A percentile compares a stretch with the other conserved stretches of the same genome.
These are phyloP conservation scores for Trachelus troglodyta DNA, from an alignment of 2,888 invertebrate species.

Conservation along the genomic window DNA sequence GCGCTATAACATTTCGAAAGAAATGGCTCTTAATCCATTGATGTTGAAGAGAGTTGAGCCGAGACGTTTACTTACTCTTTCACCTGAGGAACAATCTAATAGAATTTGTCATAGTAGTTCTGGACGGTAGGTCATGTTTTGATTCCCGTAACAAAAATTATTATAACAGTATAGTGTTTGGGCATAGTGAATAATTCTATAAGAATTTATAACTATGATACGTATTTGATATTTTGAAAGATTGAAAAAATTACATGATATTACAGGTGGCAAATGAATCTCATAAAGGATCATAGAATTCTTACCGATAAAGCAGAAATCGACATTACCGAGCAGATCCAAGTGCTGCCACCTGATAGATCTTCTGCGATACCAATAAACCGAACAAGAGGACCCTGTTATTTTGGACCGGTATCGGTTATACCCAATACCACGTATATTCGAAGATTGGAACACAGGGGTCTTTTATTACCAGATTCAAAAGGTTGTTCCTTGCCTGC, in stretches of 20 bases:
- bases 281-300: slow-evolving; percentile 41
- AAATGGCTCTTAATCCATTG: slow-evolving; percentile 71
- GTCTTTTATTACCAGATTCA: slow-evolving; percentile 37
- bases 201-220: background rate
- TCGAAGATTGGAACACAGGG: slow-evolving; percentile 46
- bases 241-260: background rate
- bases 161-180: background rate
- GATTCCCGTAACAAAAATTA: background rate
- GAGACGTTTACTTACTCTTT: slow-evolving; percentile 37
- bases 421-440: slow-evolving; percentile 52
- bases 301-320: background rate
- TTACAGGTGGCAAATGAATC: slow-evolving; percentile 56
- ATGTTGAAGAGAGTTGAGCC: slow-evolving; percentile 56
- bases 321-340: background rate
- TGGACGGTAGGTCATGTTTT: slow-evolving; percentile 40
- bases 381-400: slow-evolving; percentile 39
- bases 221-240: background rate
- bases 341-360: slow-evolving; percentile 12
- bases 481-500: slow-evolving; percentile 46
- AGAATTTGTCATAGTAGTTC: slow-evolving; percentile 45
- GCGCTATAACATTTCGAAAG: slow-evolving; percentile 73
- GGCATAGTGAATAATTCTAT: background rate
- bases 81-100: slow-evolving; percentile 36
- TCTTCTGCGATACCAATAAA: slow-evolving; percentile 18
- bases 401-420: slow-evolving; percentile 49